Evolutionary conservation across 37 sponge, comb jelly and placozoan genomes (phyloP), one percentile per base, ranked within the genome.

Genomic region (Geodia barretti): DNA sequence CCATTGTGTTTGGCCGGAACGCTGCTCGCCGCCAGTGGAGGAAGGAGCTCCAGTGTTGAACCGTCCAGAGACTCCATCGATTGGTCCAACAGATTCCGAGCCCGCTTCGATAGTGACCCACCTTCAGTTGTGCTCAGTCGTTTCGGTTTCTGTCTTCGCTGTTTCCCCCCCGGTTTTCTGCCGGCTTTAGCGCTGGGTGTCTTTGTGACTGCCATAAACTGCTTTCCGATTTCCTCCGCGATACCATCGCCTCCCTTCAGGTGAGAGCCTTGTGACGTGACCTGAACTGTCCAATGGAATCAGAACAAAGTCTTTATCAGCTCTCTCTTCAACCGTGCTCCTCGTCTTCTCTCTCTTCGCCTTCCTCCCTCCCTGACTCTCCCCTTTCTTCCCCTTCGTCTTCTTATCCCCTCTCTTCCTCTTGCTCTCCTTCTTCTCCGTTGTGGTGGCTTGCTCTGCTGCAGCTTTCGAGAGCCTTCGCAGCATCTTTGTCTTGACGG

Each of bases 181-280:
- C 32, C n/a, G 3, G 65, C 38, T n/a, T 74, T 58, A 31, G 65
- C 39, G 0, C 68, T 65, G 20, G 86, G 86, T 36, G 77, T 73
- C 80, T 86, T 86, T 20, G 74, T 63, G 3, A 82, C 30, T 21
- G 82, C 73, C 43, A 26, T 25, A 33, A 82, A 82, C 43, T 82
- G 82, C 11, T 30, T 60, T 17, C 82, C 73, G 26, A 82, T 82
- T 40, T 82, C 73, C 39, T 72, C 64, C 31, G 73, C n/a, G 24
- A 73, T 5, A 2, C 36, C 37, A 0, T 41, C 64, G 30, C n/a
- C 35, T 7, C 43, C 37, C 29, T 26, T 3, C 5, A 17, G 62
- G 19, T 11, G 4, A 29, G n/a, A n/a, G n/a, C n/a, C n/a, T n/a
- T n/a, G n/a, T 43, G 11, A 60, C 19, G 63, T 75, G 76, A 58